These are phyloP conservation scores for Crematogaster levior DNA, from an alignment of 2,888 invertebrate genomes.

Conservation along the genomic window DNA sequence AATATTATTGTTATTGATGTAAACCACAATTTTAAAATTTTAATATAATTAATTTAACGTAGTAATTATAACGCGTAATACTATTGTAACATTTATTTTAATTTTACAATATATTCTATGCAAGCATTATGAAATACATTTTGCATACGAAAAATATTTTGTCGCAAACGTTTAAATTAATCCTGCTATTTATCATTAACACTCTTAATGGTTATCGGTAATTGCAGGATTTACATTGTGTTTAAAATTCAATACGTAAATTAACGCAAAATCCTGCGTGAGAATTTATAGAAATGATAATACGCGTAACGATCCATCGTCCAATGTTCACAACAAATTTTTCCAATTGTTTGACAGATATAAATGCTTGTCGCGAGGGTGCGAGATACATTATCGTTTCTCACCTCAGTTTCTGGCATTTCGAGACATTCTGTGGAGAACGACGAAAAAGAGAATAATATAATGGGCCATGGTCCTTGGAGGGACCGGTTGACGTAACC, in stretches of 20 bases:
- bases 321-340: not conserved
- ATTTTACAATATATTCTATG: not conserved
- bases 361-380: not conserved
- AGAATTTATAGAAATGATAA: conserved; percentile 1
- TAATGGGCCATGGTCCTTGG: conserved; percentile 48
- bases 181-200: not conserved
- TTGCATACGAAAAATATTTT: not conserved
- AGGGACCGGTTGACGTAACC: conserved; percentile 69
- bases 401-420: conserved; percentile 37
- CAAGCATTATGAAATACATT: not conserved
- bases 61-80: too few relatives aligned
- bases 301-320: not conserved
- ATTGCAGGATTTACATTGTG: not conserved
- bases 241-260: conserved; percentile 8
- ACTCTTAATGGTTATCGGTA: not conserved
- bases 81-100: not conserved
- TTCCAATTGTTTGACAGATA: not conserved
- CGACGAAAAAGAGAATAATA: conserved; percentile 38
- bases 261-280: not conserved
- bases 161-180: not conserved
- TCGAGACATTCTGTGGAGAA: conserved; percentile 20
- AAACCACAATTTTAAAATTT: not conserved
- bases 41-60: not conserved
- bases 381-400: conserved; percentile 35
- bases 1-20: not conserved